Base-by-base conservation (phyloP, 2,797 vertebrate species). In the Anabacerthia variegaticeps region DNA sequence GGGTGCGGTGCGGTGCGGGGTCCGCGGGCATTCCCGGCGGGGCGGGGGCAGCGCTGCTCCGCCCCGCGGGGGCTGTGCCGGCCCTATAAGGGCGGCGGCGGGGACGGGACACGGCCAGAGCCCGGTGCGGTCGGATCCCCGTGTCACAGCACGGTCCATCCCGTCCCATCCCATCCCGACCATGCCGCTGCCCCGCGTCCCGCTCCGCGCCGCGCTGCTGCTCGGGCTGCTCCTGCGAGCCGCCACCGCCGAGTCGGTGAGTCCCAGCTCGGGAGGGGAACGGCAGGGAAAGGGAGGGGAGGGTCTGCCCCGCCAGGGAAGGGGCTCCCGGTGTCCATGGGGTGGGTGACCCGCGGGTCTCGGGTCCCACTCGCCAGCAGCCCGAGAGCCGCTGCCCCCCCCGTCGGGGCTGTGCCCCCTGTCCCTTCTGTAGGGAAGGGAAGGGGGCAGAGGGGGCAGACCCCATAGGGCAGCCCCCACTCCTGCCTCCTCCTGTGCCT, bases 81-180 rank as follows among this genome's bases (percentile, higher is more conserved):
- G 5, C 18, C 5, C 36, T 91, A 95, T 94, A 95, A 94, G 30
- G 1, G 22, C 23, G 1, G 32, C 3, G 32, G 61, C 67, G n/a
- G 51, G 10, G 18, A 23, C 0, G 0, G 2, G 18, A 9, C 1
- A 2, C 4, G 4, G 7, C 0, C 2, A 32, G 17, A 73, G 5
- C 1, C 0, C 2, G 43, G 1, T 48, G 0, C 0, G 10, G 0
- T 21, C 1, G 3, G 4, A 2, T 2, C 0, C 0, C 0, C 0
- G 12, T 0, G 4, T 0, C 0, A 7, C 0, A 7, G 1, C 0
- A 1, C 4, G 0, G 22, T 14, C 2, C 52, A 66, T 52, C 82
- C 16, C 41, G 18, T 18, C 41, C 30, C 2, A 14, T 12, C 58
- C 58, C 36, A 14, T 12, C 58, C 58, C 36, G 8, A 36, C 81